Conservation (phyloP, 2,888 invertebrate genomes). For the Choristoneura rosaceana region DNA sequence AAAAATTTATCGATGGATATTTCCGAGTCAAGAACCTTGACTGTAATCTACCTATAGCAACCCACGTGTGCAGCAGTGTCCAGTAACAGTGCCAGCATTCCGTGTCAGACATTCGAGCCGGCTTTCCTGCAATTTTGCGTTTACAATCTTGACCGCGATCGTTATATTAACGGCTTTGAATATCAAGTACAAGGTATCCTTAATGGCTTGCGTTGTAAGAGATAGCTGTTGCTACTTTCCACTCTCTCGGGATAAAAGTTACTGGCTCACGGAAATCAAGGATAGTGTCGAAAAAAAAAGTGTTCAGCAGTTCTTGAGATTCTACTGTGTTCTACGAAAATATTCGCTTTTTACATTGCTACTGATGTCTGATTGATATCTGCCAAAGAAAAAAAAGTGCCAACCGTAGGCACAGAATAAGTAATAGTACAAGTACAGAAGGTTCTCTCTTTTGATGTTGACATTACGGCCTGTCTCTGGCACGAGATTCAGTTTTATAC, state of each 20-base stretch:
- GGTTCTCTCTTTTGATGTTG: too few relatives aligned
- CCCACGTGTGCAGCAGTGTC: constrained; percentile 25
- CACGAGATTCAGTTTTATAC: too few relatives aligned
- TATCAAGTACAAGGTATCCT: neutral
- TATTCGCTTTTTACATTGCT: too few relatives aligned
- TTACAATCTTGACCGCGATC: constrained; percentile 10
- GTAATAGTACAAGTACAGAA: too few relatives aligned
- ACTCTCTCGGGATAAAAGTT: too few relatives aligned
- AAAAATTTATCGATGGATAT: neutral
- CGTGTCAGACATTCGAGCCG: constrained; percentile 27
- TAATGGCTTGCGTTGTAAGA: neutral
- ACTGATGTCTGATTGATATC: too few relatives aligned
- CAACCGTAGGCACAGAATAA: too few relatives aligned
- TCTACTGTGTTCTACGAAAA: too few relatives aligned
- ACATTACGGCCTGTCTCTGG: too few relatives aligned
- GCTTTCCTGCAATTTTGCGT: constrained; percentile 34
- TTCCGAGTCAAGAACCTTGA: neutral
- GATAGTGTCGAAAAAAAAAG: neutral
- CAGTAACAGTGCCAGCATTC: constrained; percentile 32
- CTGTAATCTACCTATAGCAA: neutral
- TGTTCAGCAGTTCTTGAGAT: too few relatives aligned
- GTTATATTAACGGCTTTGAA: neutral
- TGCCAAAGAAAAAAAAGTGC: too few relatives aligned
- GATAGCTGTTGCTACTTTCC: neutral
- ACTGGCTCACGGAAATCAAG: too few relatives aligned